Conservation (phyloP, 2,113 vertebrate genomes). For the Podilymbus podiceps region DNA sequence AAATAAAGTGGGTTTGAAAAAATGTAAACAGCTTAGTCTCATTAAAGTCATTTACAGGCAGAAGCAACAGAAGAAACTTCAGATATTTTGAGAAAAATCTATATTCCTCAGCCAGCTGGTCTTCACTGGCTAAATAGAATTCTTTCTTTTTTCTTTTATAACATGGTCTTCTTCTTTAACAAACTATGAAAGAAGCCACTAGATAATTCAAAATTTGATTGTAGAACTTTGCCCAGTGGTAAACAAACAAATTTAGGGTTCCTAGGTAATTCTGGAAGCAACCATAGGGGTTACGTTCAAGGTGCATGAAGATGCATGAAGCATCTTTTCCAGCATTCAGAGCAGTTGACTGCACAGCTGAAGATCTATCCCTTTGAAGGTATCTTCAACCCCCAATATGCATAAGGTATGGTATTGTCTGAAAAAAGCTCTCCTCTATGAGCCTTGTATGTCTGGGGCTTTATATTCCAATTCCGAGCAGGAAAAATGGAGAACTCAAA, state of each 20-base stretch:
- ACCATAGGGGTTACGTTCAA: neutral
- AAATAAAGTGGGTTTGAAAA: conserved; percentile 1
- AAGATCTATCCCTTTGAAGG: neutral
- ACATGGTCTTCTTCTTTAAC: neutral
- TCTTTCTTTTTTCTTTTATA: neutral
- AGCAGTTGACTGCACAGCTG: neutral
- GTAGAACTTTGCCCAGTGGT: neutral
- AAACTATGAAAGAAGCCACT: neutral
- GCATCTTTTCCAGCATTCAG: neutral
- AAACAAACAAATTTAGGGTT: neutral
- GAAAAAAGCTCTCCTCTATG: neutral
- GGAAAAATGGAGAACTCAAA: neutral
- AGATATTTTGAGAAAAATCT: neutral
- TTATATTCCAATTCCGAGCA: neutral
- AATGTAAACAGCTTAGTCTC: neutral
- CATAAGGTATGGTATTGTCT: neutral
- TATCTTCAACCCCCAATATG: neutral
- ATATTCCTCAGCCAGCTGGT: neutral
- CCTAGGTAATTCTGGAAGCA: neutral
- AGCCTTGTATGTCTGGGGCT: neutral
- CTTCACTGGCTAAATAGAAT: neutral
- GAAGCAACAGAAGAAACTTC: neutral
- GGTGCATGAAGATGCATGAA: neutral
- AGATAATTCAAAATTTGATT: neutral
- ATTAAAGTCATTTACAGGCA: neutral